Base-by-base conservation (phyloP, 2,113 vertebrate genomes). In the Cairina moschata region DNA sequence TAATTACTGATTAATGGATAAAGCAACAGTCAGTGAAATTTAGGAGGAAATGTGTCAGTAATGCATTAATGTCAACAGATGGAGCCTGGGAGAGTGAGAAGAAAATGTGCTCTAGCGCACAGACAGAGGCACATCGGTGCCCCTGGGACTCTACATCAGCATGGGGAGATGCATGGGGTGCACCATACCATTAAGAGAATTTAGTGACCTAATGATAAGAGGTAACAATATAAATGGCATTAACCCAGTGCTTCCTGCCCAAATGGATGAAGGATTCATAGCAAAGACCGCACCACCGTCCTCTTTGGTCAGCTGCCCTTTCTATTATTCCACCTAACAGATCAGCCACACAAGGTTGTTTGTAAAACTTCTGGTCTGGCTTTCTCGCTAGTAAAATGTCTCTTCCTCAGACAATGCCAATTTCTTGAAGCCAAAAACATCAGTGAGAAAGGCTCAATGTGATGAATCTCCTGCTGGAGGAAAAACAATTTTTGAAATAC, bases 201-300 rank as follows among this genome's bases (percentile, higher is more conserved):
- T 67, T 8, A 52, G 22, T 29, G 68, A 48, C 34, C 48, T 77
- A 4, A 14, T 18, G 65, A 9, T 40, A 36, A 29, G 73, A 72
- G 59, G 36, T 6, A 56, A 52, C 25, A 26, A 77, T 42, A n/a
- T 5, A 25, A 46, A 32, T 3, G 69, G 36, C 69, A 15, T 38
- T 44, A 22, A 17, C 11, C 9, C 67, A 17, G 65, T 1, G 17
- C 71, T 29, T n/a, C 26, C 34, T 50, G 34, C 48, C 29, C 34
- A 8, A n/a, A 14, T 0, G 28, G 68, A 13, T 0, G 14, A 50
- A 62, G 44, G 50, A 31, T 1, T 21, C 40, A 9, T 0, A 14
- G 26, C 80, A 83, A 20, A 23, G 62, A 36, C 54, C 3, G 8
- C 0, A 2, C 18, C 73, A 40, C 29, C 2, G 0, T 2, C 4